phyloP scores from a whole-genome alignment of 2,888 invertebrate species.

The Argyresthia albistria region DNA sequence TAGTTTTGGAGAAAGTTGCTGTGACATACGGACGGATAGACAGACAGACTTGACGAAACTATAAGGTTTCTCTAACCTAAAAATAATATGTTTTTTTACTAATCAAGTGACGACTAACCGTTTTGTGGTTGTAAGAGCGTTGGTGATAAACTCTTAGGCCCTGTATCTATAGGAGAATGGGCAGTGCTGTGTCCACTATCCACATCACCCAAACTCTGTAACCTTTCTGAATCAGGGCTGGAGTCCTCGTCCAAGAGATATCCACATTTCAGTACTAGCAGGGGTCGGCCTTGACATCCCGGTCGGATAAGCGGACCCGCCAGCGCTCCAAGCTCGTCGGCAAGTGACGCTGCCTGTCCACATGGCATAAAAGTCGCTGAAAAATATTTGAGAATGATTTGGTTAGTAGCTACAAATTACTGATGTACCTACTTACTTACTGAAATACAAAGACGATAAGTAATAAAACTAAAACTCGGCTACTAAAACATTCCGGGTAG shows the following conservation, averaged over 20 bases:
- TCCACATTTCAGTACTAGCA: conserved; percentile 81
- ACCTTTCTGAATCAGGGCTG: conserved; percentile 88
- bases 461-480: no score
- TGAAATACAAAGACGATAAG: no score
- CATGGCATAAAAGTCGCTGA: conserved; percentile 76
- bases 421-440: no score
- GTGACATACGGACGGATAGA: no score
- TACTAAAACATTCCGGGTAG: no score
- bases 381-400: conserved; percentile 17
- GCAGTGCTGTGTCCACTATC: conserved; percentile 95
- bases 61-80: no score
- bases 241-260: conserved; percentile 86
- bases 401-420: no score
- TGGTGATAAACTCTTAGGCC: conserved; percentile 89
- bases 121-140: conserved; percentile 70
- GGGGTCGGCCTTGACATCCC: conserved; percentile 62
- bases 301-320: conserved; percentile 46
- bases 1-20: no score
- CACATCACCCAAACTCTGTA: conserved; percentile 81
- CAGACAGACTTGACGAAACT: no score
- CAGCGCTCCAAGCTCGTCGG: conserved; percentile 77
- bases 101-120: conserved; percentile 21
- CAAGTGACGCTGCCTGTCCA: conserved; percentile 76
- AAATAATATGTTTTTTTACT: background rate
- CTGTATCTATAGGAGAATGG: conserved; percentile 87